Evolutionary conservation across 2,113 vertebrate species (phyloP).

Genomic region (Scalopus aquaticus): DNA sequence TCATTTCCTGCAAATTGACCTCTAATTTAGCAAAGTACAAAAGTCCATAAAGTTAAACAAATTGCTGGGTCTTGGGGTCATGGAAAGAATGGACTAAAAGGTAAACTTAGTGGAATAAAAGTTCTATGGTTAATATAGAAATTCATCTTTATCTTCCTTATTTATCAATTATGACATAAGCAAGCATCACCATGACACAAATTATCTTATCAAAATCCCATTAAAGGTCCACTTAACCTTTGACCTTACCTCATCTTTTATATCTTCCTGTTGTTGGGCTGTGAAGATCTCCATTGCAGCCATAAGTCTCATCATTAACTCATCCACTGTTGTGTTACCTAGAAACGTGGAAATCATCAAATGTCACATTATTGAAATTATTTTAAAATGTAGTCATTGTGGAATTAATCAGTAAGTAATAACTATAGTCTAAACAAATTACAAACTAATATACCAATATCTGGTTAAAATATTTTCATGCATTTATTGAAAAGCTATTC

Average conservation of each 20-base stretch:
- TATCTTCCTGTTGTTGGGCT: slow-evolving; percentile 98
- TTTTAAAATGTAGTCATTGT: slow-evolving; percentile 75
- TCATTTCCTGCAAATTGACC: neutral
- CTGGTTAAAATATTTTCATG: slow-evolving; percentile 68
- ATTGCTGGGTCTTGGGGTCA: neutral
- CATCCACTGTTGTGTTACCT: slow-evolving; percentile 99
- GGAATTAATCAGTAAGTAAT: slow-evolving; percentile 79
- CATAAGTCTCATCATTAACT: slow-evolving; percentile 99
- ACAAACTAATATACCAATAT: slow-evolving; percentile 64
- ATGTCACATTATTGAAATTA: slow-evolving; percentile 77
- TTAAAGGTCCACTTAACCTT: slow-evolving; percentile 60
- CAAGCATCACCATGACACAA: slow-evolving; percentile 29
- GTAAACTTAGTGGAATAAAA: neutral
- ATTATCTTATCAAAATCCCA: slow-evolving; percentile 52
- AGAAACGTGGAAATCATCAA: slow-evolving; percentile 80
- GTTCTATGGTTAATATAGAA: slow-evolving; percentile 22
- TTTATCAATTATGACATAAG: neutral
- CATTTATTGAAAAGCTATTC: slow-evolving; percentile 64
- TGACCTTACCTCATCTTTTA: slow-evolving; percentile 95
- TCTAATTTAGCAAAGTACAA: slow-evolving; percentile 36
- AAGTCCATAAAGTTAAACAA: slow-evolving; percentile 33
- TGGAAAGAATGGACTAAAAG: slow-evolving; percentile 38
- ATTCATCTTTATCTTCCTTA: slow-evolving; percentile 22
- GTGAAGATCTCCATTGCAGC: slow-evolving; percentile 99
- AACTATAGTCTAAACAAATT: slow-evolving; percentile 53